A percentile compares a stretch with the other conserved stretches of the same genome.
These are phyloP conservation scores for Cotesia glomerata DNA, from an alignment of 1,140 invertebrate genomes.

Conservation along the genomic window DNA sequence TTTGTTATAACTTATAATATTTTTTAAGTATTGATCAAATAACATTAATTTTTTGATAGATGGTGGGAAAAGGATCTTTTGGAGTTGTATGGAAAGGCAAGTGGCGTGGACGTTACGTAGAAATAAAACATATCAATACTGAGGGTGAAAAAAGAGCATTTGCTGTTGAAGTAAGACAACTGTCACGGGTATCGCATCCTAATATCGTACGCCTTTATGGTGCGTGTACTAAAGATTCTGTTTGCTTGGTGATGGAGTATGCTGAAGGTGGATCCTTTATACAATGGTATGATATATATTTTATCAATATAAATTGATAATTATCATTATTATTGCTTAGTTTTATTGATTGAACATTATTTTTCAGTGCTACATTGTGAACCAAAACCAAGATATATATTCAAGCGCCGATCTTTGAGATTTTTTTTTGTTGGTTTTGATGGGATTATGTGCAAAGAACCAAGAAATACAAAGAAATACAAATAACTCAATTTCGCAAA, in stretches of 20 bases:
- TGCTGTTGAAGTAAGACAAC: conserved; percentile 82
- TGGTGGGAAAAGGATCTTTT: conserved; percentile 95
- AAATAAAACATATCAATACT: conserved; percentile 91
- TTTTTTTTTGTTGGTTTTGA: no score
- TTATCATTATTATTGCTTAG: neutral
- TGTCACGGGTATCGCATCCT: conserved; percentile 88
- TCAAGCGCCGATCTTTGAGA: no score
- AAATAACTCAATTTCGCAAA: no score
- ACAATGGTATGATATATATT: conserved; percentile 73
- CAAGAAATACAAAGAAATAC: no score
- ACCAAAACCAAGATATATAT: conserved; percentile 80
- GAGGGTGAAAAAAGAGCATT: conserved; percentile 87
- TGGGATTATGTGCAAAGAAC: no score
- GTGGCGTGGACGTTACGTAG: conserved; percentile 86
- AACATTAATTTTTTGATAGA: conserved; percentile 62
- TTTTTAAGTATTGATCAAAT: no score
- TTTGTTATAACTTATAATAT: no score
- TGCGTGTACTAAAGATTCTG: conserved; percentile 79
- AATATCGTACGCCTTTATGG: conserved; percentile 97
- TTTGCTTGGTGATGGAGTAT: conserved; percentile 97
- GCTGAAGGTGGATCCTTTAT: conserved; percentile 95
- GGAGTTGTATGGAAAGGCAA: conserved; percentile 90
- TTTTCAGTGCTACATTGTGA: conserved; percentile 82
- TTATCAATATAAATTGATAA: conserved; percentile 14
- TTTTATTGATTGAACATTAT: conserved; percentile 12